Base-by-base conservation (phyloP, 2,888 invertebrate species). In the Chymomyza fuscimana region DNA sequence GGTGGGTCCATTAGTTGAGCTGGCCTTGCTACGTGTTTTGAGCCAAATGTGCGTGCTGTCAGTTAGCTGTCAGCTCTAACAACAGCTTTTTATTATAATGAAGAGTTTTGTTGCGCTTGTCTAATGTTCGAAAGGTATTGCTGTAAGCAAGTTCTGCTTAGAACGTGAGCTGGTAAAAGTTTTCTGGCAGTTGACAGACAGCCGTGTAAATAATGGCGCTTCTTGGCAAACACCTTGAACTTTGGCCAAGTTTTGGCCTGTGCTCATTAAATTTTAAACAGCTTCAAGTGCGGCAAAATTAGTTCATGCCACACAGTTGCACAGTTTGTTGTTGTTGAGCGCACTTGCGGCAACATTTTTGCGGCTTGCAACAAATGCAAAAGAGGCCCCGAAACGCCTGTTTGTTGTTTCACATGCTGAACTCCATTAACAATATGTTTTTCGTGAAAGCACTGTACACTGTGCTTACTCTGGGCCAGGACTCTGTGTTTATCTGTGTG, bases 371-470 rank as follows among this genome's bases (percentile, higher is more conserved):
- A 60, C 40, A 46, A 60, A 60, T 60, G 60, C 60, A 60, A 60
- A 46, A 60, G 60, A 58, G 60, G 16, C 60, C 15, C 15, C 22
- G 65, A 51, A 58, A 63, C 64, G 72, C 75, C 66, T 75, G 74
- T 75, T 85, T 85, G 83, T 85, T 85, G 82, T 85, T 85, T 85
- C 82, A 85, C 87, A 85, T 85, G 84, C 80, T 80, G 78, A 77
- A 78, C 87, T 87, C 86, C 81, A 85, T 85, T 87, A 85, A 87
- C 77, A 87, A 85, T 85, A 81, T 85, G 85, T 82, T 85, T 77
- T 86, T 70, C 80, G 74, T 78, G 68, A 72, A 69, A 73, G 4
- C 25, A 25, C 25, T 25, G 4, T 25, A 66, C 32, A 69, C 32
- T 54, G 36, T 36, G n/a, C 19, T 58, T 56, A 58, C 25, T 36